Evolutionary conservation across 2,888 invertebrate genomes (phyloP), one percentile per base, ranked within the genome.

Genomic region (Apomyelois bistriatella): DNA sequence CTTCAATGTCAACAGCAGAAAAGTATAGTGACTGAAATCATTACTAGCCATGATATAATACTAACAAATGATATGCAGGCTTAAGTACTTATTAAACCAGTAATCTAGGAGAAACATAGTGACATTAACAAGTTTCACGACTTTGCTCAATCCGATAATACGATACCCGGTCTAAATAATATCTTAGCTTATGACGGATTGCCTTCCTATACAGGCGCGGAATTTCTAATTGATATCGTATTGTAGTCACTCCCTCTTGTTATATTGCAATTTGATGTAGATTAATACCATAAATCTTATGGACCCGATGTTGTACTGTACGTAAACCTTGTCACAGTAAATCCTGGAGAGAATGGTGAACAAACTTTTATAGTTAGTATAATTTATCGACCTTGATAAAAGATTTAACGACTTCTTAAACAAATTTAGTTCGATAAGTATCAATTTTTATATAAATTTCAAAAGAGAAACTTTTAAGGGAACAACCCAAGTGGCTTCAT

Each of bases 141-240:
- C 71, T 22, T 22, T 74, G 69, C 61, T 71, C 69, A 73, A 75
- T 74, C 72, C 70, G 71, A 79, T 73, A 75, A 70, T 70, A 68
- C 62, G 65, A 76, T 70, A 74, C 68, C 64, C 60, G 72, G 70
- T 70, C 74, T 72, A 75, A 76, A 75, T 74, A 76, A 75, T 68
- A 72, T 72, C 72, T 69, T 69, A 68, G 70, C 71, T 48, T 54
- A 76, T 80, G 76, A 78, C 71, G 72, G 73, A 80, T 78, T 70
- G 62, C 61, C 56, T 62, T 64, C 63, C 68, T 67, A 66, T 70
- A 71, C 56, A 55, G 56, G 55, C 66, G 59, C 65, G 74, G 76
- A 75, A 79, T 81, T 72, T 71, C 72, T 76, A 79, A 80, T 79
- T 77, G 75, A 73, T 78, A 76, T 76, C 68, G 74, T 73, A 72